Conservation (phyloP, 2,113 vertebrate genomes). For the Pao palembangensis region DNA sequence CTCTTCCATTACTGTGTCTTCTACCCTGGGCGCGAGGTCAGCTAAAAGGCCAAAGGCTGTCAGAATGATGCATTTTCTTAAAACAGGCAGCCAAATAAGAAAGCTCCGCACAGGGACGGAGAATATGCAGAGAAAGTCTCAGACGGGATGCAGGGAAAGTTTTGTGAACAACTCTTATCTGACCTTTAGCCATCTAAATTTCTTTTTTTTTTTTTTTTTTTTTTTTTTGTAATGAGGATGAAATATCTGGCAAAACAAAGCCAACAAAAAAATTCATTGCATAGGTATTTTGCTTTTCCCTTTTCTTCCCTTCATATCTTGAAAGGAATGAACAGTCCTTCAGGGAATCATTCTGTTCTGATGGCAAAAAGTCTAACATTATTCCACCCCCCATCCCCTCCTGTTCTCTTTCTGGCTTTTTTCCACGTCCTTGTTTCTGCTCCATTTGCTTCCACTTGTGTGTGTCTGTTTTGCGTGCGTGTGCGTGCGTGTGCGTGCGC, state of each 20-base stretch:
- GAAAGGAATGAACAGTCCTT: constrained; percentile 64
- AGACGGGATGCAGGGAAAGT: constrained; percentile 3
- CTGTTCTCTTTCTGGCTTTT: constrained; percentile 21
- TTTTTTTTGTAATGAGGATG: neutral
- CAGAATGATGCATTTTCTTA: constrained; percentile 35
- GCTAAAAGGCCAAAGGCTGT: constrained; percentile 45
- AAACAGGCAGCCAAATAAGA: constrained; percentile 34
- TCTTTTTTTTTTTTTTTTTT: constrained; percentile 33
- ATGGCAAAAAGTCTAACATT: constrained; percentile 70
- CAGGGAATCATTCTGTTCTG: constrained; percentile 49
- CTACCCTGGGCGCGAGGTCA: constrained; percentile 41
- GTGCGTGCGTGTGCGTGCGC: constrained; percentile 32
- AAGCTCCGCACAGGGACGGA: constrained; percentile 26
- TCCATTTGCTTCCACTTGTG: constrained; percentile 43
- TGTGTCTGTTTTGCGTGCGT: constrained; percentile 28
- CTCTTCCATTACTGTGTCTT: constrained; percentile 20
- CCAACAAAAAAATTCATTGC: constrained; percentile 38
- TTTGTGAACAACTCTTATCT: constrained; percentile 9
- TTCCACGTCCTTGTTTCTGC: constrained; percentile 30
- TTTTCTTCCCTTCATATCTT: constrained; percentile 57
- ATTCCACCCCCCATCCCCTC: constrained; percentile 53
- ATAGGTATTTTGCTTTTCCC: constrained; percentile 51
- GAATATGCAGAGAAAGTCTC: constrained; percentile 26
- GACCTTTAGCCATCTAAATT: constrained; percentile 23
- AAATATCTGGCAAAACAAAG: constrained; percentile 28